Percentiles rank a stretch among this genome's conserved stretches.
phyloP scores from a whole-genome alignment of 37 sponge, comb jelly and placozoan genomes.

The Cladorhizidae sp. region DNA sequence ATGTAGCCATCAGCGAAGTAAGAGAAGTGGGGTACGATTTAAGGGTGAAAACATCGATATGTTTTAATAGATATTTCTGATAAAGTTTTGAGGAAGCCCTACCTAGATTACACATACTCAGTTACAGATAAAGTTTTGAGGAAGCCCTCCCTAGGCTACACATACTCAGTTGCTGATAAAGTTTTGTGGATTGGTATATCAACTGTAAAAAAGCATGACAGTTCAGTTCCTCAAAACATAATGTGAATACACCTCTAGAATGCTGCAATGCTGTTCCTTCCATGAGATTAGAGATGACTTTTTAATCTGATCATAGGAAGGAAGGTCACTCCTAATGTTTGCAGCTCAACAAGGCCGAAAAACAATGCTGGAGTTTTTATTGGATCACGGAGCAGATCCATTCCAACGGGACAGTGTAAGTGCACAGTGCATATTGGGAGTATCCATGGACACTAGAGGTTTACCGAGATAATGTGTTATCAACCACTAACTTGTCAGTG shows the following conservation, averaged over 20 bases:
- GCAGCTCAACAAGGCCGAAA: neutral
- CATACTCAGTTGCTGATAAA: no score
- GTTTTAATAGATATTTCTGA: no score
- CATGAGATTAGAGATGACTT: neutral
- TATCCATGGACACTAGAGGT: neutral
- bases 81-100: no score
- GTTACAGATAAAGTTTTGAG: no score
- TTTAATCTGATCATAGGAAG: neutral
- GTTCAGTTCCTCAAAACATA: neutral
- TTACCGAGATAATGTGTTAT: neutral
- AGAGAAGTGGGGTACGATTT: neutral
- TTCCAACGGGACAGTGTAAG: neutral
- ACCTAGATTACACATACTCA: no score
- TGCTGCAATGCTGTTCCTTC: no score
- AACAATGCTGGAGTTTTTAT: neutral
- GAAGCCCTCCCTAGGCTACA: no score
- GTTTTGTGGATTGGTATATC: no score
- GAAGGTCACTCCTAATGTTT: neutral
- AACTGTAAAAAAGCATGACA: neutral
- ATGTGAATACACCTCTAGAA: neutral
- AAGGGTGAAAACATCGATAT: neutral
- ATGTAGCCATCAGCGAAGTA: neutral
- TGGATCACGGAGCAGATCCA: neutral
- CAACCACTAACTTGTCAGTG: neutral
- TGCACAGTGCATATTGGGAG: neutral